phyloP scores from a whole-genome alignment of 2,888 invertebrate genomes.

The Palloptera scutellata region DNA sequence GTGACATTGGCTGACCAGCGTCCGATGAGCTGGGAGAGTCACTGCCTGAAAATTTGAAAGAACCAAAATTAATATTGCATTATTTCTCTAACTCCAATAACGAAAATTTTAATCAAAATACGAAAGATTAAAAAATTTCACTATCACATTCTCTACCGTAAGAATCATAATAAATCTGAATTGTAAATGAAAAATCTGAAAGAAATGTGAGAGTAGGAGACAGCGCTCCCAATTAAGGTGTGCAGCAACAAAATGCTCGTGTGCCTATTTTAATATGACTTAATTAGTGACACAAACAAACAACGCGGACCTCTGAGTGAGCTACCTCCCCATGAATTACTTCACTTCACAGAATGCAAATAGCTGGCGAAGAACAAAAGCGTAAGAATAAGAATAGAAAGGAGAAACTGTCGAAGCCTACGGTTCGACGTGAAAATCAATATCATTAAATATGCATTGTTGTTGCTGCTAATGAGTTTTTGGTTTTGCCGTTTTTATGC shows the following conservation, averaged over 20 bases:
- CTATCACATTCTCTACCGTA: too few relatives aligned
- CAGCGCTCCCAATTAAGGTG: too few relatives aligned
- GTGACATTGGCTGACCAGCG: slow-evolving; percentile 34
- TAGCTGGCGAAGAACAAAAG: too few relatives aligned
- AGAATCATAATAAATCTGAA: too few relatives aligned
- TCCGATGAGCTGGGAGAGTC: slow-evolving; percentile 42
- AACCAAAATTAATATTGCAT: too few relatives aligned
- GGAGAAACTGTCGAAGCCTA: background rate
- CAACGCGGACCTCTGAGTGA: background rate
- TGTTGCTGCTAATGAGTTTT: background rate
- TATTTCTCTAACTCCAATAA: too few relatives aligned
- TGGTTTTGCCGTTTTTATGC: background rate
- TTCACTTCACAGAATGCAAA: background rate
- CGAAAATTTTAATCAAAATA: too few relatives aligned
- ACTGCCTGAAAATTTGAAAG: slow-evolving; percentile 48
- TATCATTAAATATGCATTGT: slow-evolving; percentile 3
- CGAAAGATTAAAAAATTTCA: too few relatives aligned
- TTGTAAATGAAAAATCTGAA: too few relatives aligned
- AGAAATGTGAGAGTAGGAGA: background rate
- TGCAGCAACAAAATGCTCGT: background rate
- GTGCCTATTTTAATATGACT: background rate
- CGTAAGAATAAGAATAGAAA: too few relatives aligned
- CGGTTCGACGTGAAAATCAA: slow-evolving; percentile 30
- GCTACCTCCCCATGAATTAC: background rate
- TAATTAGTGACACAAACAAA: background rate